These are phyloP conservation scores for Amiota communis DNA, from an alignment of 2,888 invertebrate species.

Conservation along the genomic window DNA sequence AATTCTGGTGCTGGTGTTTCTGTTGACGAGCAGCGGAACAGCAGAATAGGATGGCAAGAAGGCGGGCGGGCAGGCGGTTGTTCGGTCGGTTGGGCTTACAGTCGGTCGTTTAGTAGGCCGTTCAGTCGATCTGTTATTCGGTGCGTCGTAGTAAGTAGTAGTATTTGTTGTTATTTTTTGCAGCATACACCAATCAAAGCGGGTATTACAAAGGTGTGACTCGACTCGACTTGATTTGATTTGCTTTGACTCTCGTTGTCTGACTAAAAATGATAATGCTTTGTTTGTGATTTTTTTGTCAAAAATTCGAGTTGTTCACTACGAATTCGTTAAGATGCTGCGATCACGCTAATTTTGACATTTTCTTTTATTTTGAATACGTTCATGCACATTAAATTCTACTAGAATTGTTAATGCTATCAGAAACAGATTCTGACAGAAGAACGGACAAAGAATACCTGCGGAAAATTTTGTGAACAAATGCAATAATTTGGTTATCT, in stretches of 20 bases:
- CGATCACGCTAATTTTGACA: conserved; percentile 5
- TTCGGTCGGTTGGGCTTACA: conserved; percentile 48
- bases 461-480: conserved; percentile 31
- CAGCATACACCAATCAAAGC: conserved; percentile 38
- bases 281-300: background rate
- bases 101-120: conserved; percentile 16
- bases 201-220: background rate
- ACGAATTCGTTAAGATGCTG: conserved; percentile 3
- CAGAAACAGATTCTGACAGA: conserved; percentile 27
- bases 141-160: conserved; percentile 50
- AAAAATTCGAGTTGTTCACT: conserved; percentile 4
- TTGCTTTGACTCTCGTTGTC: conserved; percentile 10
- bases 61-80: conserved; percentile 40
- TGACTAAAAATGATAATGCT: background rate
- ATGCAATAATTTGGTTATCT: too few relatives aligned
- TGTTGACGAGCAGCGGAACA: background rate
- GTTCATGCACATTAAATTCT: conserved; percentile 14
- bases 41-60: conserved; percentile 3
- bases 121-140: conserved; percentile 32
- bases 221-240: too few relatives aligned
- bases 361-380: background rate
- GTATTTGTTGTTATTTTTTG: conserved; percentile 37
- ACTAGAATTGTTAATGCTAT: conserved; percentile 6
- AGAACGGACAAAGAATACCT: conserved; percentile 35
- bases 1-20: background rate